Evolutionary conservation across 2,888 invertebrate genomes (phyloP).

Genomic region (Watsonalla cultraria): DNA sequence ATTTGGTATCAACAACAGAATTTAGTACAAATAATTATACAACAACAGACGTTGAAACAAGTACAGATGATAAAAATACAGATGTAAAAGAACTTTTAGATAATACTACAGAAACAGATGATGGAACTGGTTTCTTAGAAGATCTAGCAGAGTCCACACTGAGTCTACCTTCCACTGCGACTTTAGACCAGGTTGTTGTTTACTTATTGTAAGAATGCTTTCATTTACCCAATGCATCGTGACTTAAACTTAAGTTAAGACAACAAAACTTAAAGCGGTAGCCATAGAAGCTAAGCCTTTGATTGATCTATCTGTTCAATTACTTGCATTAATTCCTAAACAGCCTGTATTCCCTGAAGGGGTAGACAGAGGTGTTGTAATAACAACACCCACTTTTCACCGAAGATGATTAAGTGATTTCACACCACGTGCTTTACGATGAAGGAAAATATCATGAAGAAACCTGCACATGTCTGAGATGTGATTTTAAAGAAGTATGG

Average conservation of each 20-base stretch:
- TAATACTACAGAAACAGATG: background rate
- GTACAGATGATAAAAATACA: background rate
- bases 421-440: no score
- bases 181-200: conserved; percentile 34
- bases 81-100: background rate
- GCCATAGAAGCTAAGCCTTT: no score
- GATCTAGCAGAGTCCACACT: background rate
- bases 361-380: no score
- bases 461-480: no score
- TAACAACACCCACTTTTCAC: no score
- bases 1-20: background rate
- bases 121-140: background rate
- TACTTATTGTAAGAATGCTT: conserved; percentile 20
- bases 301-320: no score
- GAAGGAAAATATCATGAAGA: no score
- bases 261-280: no score
- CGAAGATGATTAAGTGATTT: no score
- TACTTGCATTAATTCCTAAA: no score
- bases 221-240: background rate
- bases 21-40: background rate
- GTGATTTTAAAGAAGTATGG: no score
- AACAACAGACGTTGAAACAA: background rate
- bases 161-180: conserved; percentile 12
- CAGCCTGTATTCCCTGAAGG: no score
- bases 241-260: background rate